Evolutionary conservation across 2,888 invertebrate genomes (phyloP), one percentile per base, ranked within the genome.

Genomic region (Pyrgus malvae): DNA sequence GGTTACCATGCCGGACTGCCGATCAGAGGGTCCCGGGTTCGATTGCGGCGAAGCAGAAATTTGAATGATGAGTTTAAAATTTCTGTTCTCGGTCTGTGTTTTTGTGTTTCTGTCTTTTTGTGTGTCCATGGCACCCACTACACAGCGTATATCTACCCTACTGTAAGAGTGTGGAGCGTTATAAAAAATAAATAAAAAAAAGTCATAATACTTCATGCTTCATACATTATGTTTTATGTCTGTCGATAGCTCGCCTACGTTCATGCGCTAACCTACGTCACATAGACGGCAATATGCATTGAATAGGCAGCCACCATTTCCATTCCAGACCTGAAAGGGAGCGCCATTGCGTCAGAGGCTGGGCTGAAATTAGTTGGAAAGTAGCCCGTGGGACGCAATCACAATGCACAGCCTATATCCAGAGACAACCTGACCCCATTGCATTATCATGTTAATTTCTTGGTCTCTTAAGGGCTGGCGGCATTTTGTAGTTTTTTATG

Each of bases 221-320:
- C 17, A 19, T 7, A n/a, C 11, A 1, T 23, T 35, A 14, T 6
- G 35, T 29, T 12, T 16, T 27, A 38, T 17, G 27, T 49, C 41
- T 49, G 31, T 19, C 31, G 23, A 41, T 14, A 49, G 35, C 27
- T 51, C 27, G 16, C 19, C 35, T 51, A 37, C 25, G 31, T 42
- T 11, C 44, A 35, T 35, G 35, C n/a, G 17, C 19, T 11, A 37
- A 12, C 12, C 9, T 60, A 61, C 60, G 61, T 58, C 61, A 59
- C 37, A 53, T 31, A 27, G 16, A 2, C 21, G 23, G 19, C 11
- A 46, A 60, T 60, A 57, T 56, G 60, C 55, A 59, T 62, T 60
- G 56, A 60, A 62, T 56, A 46, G 56, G 23, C 25, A 14, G 19
- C 27, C 48, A 23, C 16, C 33, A 19, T 16, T n/a, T 11, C 48